These are phyloP conservation scores for Cephus pygmeus DNA, from an alignment of 2,888 invertebrate genomes.

Conservation along the genomic window DNA sequence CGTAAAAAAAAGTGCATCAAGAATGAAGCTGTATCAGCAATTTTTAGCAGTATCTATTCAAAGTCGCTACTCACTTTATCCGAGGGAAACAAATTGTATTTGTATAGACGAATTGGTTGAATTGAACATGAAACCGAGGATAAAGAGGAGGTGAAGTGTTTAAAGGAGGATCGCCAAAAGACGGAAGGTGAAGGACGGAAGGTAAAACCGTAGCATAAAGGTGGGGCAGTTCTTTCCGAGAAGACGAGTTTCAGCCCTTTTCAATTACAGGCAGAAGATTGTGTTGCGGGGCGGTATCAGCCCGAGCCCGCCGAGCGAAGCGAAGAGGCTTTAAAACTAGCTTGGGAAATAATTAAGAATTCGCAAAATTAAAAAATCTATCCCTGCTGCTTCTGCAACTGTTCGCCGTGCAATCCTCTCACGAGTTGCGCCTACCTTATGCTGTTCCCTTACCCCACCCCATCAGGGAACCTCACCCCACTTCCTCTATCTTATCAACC, in stretches of 20 bases:
- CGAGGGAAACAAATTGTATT: background rate
- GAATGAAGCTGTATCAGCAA: no score
- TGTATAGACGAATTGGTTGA: background rate
- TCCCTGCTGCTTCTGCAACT: conserved; percentile 26
- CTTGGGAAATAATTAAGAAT: conserved; percentile 50
- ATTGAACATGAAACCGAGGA: background rate
- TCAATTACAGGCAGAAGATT: conserved; percentile 49
- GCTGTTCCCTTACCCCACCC: background rate
- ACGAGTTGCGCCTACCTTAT: conserved; percentile 8
- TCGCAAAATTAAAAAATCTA: conserved; percentile 52
- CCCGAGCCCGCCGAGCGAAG: conserved; percentile 15
- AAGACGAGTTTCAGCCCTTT: conserved; percentile 38
- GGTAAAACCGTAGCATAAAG: background rate
- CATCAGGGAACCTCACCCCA: background rate
- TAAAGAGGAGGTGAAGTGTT: background rate
- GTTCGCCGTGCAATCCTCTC: conserved; percentile 24
- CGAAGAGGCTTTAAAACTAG: conserved; percentile 42
- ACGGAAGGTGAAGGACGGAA: no score
- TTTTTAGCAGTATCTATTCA: background rate
- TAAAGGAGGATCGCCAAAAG: no score
- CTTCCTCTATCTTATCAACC: background rate
- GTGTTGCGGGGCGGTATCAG: conserved; percentile 37
- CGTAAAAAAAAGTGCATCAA: no score
- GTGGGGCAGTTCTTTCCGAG: conserved; percentile 4
- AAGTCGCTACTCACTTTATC: background rate